A percentile compares a stretch with the other conserved stretches of the same genome.
phyloP scores from a whole-genome alignment of 2,797 vertebrate species.

The Acanthis flammea region DNA sequence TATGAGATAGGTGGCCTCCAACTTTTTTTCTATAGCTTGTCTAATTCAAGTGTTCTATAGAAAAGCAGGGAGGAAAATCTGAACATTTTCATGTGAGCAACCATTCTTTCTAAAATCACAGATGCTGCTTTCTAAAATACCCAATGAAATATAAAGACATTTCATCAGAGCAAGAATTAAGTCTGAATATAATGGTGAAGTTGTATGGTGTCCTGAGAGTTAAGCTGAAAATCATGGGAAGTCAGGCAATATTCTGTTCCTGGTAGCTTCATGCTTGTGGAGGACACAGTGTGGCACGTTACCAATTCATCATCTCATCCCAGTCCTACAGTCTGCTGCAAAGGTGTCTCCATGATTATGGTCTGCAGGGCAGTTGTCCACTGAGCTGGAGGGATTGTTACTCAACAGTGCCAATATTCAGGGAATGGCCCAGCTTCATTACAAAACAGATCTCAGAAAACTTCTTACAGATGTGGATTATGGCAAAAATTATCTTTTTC shows the following conservation, averaged over 20 bases:
- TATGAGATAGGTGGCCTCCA: neutral
- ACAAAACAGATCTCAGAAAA: neutral
- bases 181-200: neutral
- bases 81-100: neutral
- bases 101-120: neutral
- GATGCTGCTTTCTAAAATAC: neutral
- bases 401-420: neutral
- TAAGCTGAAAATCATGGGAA: neutral
- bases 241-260: neutral
- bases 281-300: neutral
- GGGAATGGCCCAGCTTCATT: neutral
- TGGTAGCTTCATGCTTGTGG: neutral
- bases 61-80: neutral
- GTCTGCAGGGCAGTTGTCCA: neutral
- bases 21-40: neutral
- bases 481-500: neutral
- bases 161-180: neutral
- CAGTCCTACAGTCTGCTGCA: neutral
- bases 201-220: neutral
- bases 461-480: neutral
- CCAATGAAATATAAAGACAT: neutral
- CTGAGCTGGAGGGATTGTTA: neutral
- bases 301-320: neutral
- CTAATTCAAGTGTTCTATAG: neutral
- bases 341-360: neutral